Conservation (phyloP, 2,888 invertebrate species). For the Philereme vetulata region DNA sequence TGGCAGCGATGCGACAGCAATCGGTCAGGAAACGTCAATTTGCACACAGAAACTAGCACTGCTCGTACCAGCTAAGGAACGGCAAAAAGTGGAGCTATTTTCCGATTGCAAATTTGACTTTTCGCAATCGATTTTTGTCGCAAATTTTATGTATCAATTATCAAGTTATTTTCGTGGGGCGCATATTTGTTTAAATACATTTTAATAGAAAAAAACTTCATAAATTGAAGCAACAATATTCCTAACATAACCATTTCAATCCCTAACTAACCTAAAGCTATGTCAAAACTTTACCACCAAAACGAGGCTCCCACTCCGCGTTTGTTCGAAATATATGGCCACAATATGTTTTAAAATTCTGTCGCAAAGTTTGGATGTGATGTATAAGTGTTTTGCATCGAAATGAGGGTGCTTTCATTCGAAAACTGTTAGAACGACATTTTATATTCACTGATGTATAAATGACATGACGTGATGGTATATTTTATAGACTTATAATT, state of each 20-base stretch:
- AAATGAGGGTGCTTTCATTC: constrained; percentile 5
- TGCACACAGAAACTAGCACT: too few species aligned
- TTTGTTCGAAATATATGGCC: constrained; percentile 18
- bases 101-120: too few species aligned
- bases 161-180: too few species aligned
- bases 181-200: not conserved
- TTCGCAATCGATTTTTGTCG: too few species aligned
- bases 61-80: too few species aligned
- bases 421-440: not conserved
- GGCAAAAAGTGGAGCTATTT: too few species aligned
- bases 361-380: constrained; percentile 11
- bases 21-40: too few species aligned
- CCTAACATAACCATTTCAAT: constrained; percentile 13
- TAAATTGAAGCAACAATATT: constrained; percentile 8
- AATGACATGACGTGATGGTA: too few species aligned
- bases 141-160: too few species aligned
- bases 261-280: constrained; percentile 20
- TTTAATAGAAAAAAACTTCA: constrained; percentile 4
- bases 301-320: constrained; percentile 4
- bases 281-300: constrained; percentile 17
- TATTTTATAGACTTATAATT: too few species aligned
- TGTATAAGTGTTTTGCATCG: constrained; percentile 3
- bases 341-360: constrained; percentile 20
- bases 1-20: too few species aligned
- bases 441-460: too few species aligned